A percentile compares a stretch with the other conserved stretches of the same genome.
These are phyloP conservation scores for Adineta ricciae DNA, from an alignment of 2,888 invertebrate species.

Conservation along the genomic window DNA sequence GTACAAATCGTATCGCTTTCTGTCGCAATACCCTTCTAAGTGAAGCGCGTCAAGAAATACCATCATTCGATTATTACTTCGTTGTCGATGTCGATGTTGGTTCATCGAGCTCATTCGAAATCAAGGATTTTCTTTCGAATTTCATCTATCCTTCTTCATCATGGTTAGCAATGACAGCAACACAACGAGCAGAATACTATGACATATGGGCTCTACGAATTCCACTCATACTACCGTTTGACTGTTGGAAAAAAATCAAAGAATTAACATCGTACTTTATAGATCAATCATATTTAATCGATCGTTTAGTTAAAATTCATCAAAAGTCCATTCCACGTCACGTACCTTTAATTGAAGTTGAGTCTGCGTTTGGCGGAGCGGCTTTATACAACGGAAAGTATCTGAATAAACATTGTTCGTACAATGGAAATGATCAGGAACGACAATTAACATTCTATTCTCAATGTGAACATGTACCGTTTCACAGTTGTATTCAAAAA, in stretches of 20 bases:
- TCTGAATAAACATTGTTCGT: background rate
- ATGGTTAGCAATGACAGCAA: conserved; percentile 8
- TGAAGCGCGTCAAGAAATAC: background rate
- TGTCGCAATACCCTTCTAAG: background rate
- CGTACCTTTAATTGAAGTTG: background rate
- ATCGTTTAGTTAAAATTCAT: background rate
- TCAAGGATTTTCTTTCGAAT: background rate
- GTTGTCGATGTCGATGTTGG: background rate
- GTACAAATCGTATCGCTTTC: background rate
- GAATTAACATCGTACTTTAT: background rate
- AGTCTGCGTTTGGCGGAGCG: background rate
- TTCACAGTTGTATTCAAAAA: background rate
- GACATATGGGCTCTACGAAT: background rate
- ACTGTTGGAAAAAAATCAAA: background rate
- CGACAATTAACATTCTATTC: background rate
- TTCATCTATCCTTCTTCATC: background rate
- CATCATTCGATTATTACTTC: background rate
- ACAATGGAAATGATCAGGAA: background rate
- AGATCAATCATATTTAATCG: background rate
- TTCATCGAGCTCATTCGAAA: background rate
- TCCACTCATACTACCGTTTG: background rate
- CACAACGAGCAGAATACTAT: background rate
- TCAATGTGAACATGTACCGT: background rate
- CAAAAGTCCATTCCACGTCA: background rate
- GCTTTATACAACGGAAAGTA: background rate